Evolutionary conservation across 2,888 invertebrate genomes (phyloP).

Genomic region (Lepidochitona cinerea): DNA sequence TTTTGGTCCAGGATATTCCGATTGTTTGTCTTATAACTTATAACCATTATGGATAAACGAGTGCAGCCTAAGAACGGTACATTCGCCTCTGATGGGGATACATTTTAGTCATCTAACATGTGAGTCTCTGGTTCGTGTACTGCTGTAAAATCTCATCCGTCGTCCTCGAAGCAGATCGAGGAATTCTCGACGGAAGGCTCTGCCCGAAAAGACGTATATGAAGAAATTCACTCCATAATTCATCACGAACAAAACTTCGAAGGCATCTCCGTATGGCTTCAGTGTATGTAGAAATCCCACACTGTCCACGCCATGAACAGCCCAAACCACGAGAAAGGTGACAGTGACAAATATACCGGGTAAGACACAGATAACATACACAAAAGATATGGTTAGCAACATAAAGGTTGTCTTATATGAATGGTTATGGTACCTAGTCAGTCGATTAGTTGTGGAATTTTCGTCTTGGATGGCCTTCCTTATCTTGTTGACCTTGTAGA

Average conservation of each 20-base stretch:
- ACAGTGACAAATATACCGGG: conserved; percentile 53
- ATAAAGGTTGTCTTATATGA: conserved; percentile 55
- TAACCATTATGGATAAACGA: no score
- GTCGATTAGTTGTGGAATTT: conserved; percentile 6
- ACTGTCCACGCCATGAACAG: conserved; percentile 23
- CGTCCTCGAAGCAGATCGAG: conserved; percentile 31
- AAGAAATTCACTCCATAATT: conserved; percentile 62
- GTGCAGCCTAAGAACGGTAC: no score
- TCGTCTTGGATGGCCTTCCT: conserved; percentile 13
- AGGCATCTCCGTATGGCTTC: conserved; percentile 37
- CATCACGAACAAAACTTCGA: conserved; percentile 46
- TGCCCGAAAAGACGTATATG: conserved; percentile 60
- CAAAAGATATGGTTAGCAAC: conserved; percentile 56
- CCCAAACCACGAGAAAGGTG: conserved; percentile 40
- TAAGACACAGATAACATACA: conserved; percentile 51
- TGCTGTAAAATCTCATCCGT: not conserved
- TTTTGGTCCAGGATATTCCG: no score
- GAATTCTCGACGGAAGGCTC: conserved; percentile 52
- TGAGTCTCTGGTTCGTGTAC: not conserved
- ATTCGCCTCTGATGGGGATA: no score
- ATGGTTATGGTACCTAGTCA: conserved; percentile 16
- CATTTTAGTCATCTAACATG: conserved; percentile 1
- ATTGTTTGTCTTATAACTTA: no score
- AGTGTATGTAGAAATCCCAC: conserved; percentile 25
- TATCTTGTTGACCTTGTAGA: conserved; percentile 48